phyloP scores from a whole-genome alignment of 2,888 invertebrate species.

The Drosophila fungiperda region DNA sequence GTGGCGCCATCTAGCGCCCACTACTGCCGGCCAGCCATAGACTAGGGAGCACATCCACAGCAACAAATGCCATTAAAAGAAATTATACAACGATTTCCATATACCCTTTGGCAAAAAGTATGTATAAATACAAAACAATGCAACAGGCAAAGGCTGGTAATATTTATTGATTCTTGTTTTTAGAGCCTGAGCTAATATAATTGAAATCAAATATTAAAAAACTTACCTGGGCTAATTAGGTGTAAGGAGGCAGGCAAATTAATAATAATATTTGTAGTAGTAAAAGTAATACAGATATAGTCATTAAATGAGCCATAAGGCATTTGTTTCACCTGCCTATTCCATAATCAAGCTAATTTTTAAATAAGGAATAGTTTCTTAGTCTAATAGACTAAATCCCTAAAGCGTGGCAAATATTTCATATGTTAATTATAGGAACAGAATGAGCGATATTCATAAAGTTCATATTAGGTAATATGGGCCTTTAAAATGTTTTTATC shows the following conservation, averaged over 20 bases:
- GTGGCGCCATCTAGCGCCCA: constrained; percentile 78
- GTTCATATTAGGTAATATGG: not conserved
- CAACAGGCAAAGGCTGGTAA: not conserved
- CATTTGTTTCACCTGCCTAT: too few relatives aligned
- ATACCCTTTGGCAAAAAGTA: constrained; percentile 31
- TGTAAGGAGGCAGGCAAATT: not conserved
- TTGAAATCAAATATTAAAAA: too few relatives aligned
- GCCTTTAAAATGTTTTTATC: not conserved
- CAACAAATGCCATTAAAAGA: constrained; percentile 22
- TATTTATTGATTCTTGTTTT: not conserved
- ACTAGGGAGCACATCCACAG: constrained; percentile 34
- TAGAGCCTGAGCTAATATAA: not conserved
- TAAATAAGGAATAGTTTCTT: not conserved
- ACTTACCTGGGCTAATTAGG: not conserved
- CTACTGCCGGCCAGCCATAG: constrained; percentile 38
- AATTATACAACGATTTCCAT: constrained; percentile 8
- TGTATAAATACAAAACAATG: constrained; percentile 2
- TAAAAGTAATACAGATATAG: not conserved
- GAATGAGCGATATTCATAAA: not conserved
- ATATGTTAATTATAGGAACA: not conserved
- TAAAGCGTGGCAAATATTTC: not conserved
- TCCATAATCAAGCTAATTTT: not conserved
- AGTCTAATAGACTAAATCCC: not conserved
- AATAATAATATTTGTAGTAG: not conserved
- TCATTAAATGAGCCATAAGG: not conserved